A percentile compares a stretch with the other conserved stretches of the same genome.
Conservation (phyloP, 2,113 vertebrate genomes). For the Pogonocichla stellata region DNA sequence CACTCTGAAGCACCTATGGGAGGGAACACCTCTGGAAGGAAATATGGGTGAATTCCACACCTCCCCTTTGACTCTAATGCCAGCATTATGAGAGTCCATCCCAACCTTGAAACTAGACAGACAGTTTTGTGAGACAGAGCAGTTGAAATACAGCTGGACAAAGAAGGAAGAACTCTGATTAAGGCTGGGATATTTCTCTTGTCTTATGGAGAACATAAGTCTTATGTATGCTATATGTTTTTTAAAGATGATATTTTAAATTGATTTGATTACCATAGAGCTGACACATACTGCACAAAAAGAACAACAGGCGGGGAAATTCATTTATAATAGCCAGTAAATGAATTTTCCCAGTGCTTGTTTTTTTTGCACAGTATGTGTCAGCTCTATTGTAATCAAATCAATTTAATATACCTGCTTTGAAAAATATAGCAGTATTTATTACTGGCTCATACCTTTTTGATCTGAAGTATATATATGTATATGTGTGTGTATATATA, state of each 20-base stretch:
- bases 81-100: background rate
- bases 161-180: background rate
- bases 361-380: constrained; percentile 34
- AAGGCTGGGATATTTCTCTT: background rate
- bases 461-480: background rate
- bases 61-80: background rate
- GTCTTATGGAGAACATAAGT: background rate
- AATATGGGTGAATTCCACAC: background rate
- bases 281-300: constrained; percentile 35
- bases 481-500: background rate
- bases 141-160: background rate
- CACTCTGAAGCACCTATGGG: background rate
- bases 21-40: background rate
- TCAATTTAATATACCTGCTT: constrained; percentile 43
- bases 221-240: background rate
- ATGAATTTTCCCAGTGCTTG: constrained; percentile 49
- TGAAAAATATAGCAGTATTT: constrained; percentile 29
- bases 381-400: constrained; percentile 58
- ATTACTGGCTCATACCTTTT: constrained; percentile 1
- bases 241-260: constrained; percentile 48
- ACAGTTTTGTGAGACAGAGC: background rate
- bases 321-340: constrained; percentile 54
- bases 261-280: constrained; percentile 43
- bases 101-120: background rate
- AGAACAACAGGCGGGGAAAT: constrained; percentile 49